Conservation (phyloP, 2,888 invertebrate genomes). For the Trissoscelio sp. region DNA sequence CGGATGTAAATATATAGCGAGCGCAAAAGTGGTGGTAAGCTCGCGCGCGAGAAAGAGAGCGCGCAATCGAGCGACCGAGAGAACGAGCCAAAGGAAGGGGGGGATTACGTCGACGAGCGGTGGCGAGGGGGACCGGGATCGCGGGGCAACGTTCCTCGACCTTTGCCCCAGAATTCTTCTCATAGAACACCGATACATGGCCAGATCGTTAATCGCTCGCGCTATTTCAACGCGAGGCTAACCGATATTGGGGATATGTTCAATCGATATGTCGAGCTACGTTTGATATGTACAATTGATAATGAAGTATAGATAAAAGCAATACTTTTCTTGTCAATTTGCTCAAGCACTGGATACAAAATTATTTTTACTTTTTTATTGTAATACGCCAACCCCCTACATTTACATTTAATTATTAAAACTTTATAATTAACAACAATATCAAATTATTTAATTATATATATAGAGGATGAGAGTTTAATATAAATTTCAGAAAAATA, state of each 20-base stretch:
- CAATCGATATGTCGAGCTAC: slow-evolving; percentile 11
- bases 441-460: too few relatives aligned
- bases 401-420: too few relatives aligned
- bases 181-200: slow-evolving; percentile 76
- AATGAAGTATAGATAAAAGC: background rate
- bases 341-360: too few relatives aligned
- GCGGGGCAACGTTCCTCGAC: slow-evolving; percentile 81
- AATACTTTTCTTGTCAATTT: too few relatives aligned
- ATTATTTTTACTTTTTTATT: too few relatives aligned
- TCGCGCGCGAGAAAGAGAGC: slow-evolving; percentile 54
- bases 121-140: slow-evolving; percentile 55
- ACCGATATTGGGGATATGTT: slow-evolving; percentile 46
- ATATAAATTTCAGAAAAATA: too few relatives aligned
- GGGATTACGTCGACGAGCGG: slow-evolving; percentile 56
- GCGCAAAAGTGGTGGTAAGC: slow-evolving; percentile 55
- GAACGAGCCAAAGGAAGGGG: slow-evolving; percentile 51
- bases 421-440: too few relatives aligned
- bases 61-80: slow-evolving; percentile 49
- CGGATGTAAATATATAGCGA: slow-evolving; percentile 66
- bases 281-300: background rate
- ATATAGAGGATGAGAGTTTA: too few relatives aligned
- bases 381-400: too few relatives aligned
- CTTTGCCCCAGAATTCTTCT: slow-evolving; percentile 82
- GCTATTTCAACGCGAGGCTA: slow-evolving; percentile 74
- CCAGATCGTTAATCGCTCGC: slow-evolving; percentile 76